Base-by-base conservation (phyloP, 2,888 invertebrate species). In the Eupithecia vulgata region DNA sequence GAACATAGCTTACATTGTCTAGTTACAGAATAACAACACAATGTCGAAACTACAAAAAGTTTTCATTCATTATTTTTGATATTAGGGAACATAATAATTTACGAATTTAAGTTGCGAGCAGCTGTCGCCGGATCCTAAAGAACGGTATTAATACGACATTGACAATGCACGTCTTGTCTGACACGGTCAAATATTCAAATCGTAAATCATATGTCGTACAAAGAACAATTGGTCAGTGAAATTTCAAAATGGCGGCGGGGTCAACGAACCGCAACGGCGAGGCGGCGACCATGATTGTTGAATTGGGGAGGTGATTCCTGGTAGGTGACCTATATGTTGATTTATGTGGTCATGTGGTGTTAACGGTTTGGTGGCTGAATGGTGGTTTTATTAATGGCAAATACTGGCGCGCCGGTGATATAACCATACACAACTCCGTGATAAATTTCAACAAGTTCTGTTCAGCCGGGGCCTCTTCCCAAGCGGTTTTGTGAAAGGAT, bases 181-280 rank as follows among this genome's bases (percentile, higher is more conserved):
- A 37, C 37, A n/a, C 67, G 62, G 37, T 68, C 59, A 57, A 25
- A 72, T 35, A 57, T 68, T 68, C 30, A 70, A 76, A 75, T 75
- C 62, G 7, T 48, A 61, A 62, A 76, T 72, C 68, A 65, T 74
- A 76, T 72, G 67, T 70, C 72, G 65, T 62, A 67, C 69, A 68
- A 67, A 59, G 48, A 73, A 74, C 73, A 73, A 77, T 77, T 76
- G 76, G 70, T 68, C 72, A 77, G 71, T 77, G 75, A 73, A 72
- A 72, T 70, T 67, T 61, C 70, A 77, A 75, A 61, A 75, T 77
- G 77, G 76, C 74, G 65, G 25, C 66, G 35, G 6, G 76, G 76
- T 73, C 74, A 67, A 52, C 42, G 73, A 73, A 64, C 70, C 45
- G 61, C 30, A 34, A 69, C 34, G 45, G 68, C 69, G 73, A 71